These are phyloP conservation scores for Champsocephalus gunnari DNA, from an alignment of 2,797 vertebrate species.

Conservation along the genomic window DNA sequence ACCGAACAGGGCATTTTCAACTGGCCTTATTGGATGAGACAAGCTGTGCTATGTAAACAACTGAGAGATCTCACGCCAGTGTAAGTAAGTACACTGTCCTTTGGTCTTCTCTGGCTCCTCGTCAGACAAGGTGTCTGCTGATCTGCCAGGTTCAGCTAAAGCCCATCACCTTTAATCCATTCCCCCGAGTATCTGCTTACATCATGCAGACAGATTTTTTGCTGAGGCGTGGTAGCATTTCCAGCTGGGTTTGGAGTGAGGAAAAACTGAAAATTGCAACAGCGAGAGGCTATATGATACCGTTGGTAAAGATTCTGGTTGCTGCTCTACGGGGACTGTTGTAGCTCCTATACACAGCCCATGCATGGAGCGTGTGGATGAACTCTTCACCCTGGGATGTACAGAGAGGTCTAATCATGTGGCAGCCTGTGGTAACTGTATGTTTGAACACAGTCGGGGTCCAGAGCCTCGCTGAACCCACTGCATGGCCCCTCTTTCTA, in stretches of 20 bases:
- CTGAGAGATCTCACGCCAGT: conserved; percentile 2
- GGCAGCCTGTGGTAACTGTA: conserved; percentile 41
- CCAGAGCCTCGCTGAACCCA: conserved; percentile 55
- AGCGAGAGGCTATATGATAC: conserved; percentile 43
- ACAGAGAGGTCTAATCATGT: conserved; percentile 56
- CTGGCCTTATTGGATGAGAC: neutral
- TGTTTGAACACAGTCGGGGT: conserved; percentile 41
- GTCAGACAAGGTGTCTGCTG: conserved; percentile 30
- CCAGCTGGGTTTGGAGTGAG: conserved; percentile 23
- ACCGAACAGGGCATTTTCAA: neutral
- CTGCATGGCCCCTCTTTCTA: neutral
- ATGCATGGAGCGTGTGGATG: conserved; percentile 61
- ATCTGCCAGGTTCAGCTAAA: conserved; percentile 36
- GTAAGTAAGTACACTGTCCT: neutral
- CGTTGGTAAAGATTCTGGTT: conserved; percentile 47
- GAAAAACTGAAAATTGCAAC: conserved; percentile 40
- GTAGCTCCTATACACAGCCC: conserved; percentile 52
- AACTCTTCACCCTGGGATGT: conserved; percentile 72
- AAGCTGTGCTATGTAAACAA: conserved; percentile 7
- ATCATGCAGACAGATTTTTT: conserved; percentile 48
- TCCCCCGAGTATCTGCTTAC: conserved; percentile 40
- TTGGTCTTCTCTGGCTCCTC: neutral
- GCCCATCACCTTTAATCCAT: conserved; percentile 24
- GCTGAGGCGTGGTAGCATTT: conserved; percentile 44
- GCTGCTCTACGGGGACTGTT: conserved; percentile 55